Conservation (phyloP, 2,888 invertebrate species). For the Leptinotarsa tumamoca region DNA sequence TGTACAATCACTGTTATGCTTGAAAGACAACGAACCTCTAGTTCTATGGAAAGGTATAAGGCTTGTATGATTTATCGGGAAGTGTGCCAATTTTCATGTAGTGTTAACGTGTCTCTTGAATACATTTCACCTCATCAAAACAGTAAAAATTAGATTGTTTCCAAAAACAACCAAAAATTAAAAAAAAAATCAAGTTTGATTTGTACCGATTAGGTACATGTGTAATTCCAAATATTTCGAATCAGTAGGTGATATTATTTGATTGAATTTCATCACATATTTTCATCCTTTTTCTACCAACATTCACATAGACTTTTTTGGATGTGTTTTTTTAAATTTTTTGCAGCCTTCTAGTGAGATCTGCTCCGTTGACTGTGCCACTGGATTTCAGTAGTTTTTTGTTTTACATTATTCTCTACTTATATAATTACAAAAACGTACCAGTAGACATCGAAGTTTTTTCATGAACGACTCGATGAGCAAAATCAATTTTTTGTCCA, state of each 20-base stretch:
- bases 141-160: not conserved
- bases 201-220: not conserved
- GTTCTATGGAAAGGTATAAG: no score
- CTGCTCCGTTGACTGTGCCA: not conserved
- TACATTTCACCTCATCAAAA: no score
- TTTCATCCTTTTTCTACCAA: not conserved
- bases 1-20: no score
- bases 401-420: not conserved
- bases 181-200: not conserved
- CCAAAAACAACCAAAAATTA: not conserved
- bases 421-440: slow-evolving; percentile 9
- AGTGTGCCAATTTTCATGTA: no score
- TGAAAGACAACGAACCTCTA: no score
- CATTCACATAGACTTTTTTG: not conserved
- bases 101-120: no score
- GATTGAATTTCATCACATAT: not conserved
- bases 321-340: not conserved
- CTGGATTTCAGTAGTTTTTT: not conserved
- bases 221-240: not conserved
- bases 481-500: not conserved
- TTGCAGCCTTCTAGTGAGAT: not conserved
- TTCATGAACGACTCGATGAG: not conserved
- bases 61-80: no score
- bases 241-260: not conserved
- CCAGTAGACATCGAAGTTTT: slow-evolving; percentile 1